Base-by-base conservation (phyloP, 2,113 vertebrate genomes). In the Charina bottae region DNA sequence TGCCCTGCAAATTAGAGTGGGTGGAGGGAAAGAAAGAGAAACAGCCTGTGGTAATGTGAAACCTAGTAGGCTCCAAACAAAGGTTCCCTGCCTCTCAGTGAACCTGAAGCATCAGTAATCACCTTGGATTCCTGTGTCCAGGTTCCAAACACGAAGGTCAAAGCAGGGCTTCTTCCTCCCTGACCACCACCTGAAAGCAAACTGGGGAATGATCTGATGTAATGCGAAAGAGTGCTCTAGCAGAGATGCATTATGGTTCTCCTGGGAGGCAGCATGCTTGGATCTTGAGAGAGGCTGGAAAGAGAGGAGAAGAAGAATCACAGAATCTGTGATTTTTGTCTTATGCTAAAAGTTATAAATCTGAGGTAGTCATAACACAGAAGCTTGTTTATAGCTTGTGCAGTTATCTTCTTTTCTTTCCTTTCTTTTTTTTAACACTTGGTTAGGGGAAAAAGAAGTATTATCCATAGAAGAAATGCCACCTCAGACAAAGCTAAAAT, bases 311-410 rank as follows among this genome's bases (percentile, higher is more conserved):
- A 8, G 33, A 37, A 33, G 15, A 33, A 42, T 78, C 15, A 92
- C 3, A 93, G 33, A 94, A 95, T 95, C 91, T 93, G 89, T 92
- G 85, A 86, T 93, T 95, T 95, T 92, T 72, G 93, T 62, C 90
- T 96, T 95, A 95, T 94, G 9, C 87, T 95, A 89, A 84, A 93
- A 96, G 96, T 96, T 96, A 95, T 92, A 95, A 97, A 89, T 89
- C 96, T 90, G 93, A 96, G 94, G 91, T 60, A 96, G 93, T 95
- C 94, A 94, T 87, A 96, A 90, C 60, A 95, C 91, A 89, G 90
- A 90, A 92, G 78, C 87, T 89, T 95, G 26, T 93, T 94, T 91
- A 60, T 88, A 88, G 94, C 90, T 89, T 93, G 0, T 6, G 0
- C n/a, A 95, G 59, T 62, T 49, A 37, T 60, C 56, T 46, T 33